These are phyloP conservation scores for Drosophila elegans DNA, from an alignment of 1,140 invertebrate species.

Conservation along the genomic window DNA sequence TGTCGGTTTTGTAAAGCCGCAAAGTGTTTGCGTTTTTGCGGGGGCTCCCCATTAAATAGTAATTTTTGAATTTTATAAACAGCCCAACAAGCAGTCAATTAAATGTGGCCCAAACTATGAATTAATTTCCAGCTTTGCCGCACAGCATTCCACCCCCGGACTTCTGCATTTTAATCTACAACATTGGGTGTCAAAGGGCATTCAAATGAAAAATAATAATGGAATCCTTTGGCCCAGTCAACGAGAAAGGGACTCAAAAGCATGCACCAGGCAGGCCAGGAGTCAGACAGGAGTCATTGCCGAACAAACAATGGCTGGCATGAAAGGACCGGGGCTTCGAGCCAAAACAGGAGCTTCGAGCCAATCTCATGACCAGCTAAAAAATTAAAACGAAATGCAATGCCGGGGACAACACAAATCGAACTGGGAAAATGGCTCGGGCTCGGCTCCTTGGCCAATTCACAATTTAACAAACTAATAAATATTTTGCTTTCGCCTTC, in stretches of 20 bases:
- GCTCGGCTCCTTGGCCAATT: constrained; percentile 66
- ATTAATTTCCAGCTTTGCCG: background rate
- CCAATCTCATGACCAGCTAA: constrained; percentile 15
- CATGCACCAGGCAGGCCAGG: constrained; percentile 15
- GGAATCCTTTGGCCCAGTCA: constrained; percentile 46
- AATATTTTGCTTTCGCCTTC: constrained; percentile 82
- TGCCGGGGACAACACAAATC: constrained; percentile 30
- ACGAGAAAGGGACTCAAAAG: constrained; percentile 16
- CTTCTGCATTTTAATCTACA: constrained; percentile 36
- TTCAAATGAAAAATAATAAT: constrained; percentile 75
- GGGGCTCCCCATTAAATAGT: constrained; percentile 2
- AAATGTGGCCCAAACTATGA: background rate
- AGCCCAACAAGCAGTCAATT: constrained; percentile 3
- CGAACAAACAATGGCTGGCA: constrained; percentile 50
- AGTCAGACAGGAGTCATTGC: constrained; percentile 66
- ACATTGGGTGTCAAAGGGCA: constrained; percentile 55
- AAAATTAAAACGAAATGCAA: constrained; percentile 20
- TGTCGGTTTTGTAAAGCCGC: constrained; percentile 20
- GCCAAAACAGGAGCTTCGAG: constrained; percentile 5
- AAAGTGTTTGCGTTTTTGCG: constrained; percentile 6
- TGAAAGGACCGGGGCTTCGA: constrained; percentile 21
- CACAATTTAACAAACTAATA: constrained; percentile 85
- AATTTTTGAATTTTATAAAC: constrained; percentile 1
- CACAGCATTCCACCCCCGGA: background rate
- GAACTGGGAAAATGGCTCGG: constrained; percentile 47